Base-by-base conservation (phyloP, 35 echinoderm and acorn worm genomes). In the Apostichopus parvimensis region DNA sequence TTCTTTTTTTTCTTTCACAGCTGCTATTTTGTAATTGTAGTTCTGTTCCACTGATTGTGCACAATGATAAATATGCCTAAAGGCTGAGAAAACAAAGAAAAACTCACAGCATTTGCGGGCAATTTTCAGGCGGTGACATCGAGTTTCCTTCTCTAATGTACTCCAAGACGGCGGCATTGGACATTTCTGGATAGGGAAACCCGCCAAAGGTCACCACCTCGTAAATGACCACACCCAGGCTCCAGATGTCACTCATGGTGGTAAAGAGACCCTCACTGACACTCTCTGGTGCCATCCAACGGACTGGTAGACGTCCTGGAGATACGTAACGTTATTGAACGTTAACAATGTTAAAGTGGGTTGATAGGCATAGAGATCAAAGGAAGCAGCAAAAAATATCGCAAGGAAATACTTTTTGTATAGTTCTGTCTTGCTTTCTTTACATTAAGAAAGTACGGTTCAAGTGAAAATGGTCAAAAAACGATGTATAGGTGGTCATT, bases 261-360 rank as follows among this genome's bases (percentile, higher is more conserved):
- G 96, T 98, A 57, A 98, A 98, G 34, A 98, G 52, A 52, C 96
- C 96, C 56, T 98, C 96, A 6, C 79, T 90, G 12, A 98, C 77
- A 79, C 94, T 95, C 92, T 98, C 96, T 24, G 96, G 96, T 15
- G 96, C 96, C 96, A 98, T 98, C 96, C 96, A 98, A 13, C 96
- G 53, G 4, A 98, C 94, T 58, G 96, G 96, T 21, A 98, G 82
- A 62, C 90, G 92, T 54, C 96, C 96, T 98, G 62, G 18, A 68
- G 18, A 18, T 9, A 68, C 26, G 26, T 28, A 28, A 28, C 26
- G 26, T 45, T 45, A 45, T 45, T 45, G 34, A 4, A 45, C 34
- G 34, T 45, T 45, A 45, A 45, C 3, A 45, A 45, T 45, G 34
- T 45, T 45, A 4, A 45, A 45, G 34, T 45, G 34, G 34, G 34